phyloP scores from a whole-genome alignment of 2,113 vertebrate genomes.

The Barnardius zonarius region DNA sequence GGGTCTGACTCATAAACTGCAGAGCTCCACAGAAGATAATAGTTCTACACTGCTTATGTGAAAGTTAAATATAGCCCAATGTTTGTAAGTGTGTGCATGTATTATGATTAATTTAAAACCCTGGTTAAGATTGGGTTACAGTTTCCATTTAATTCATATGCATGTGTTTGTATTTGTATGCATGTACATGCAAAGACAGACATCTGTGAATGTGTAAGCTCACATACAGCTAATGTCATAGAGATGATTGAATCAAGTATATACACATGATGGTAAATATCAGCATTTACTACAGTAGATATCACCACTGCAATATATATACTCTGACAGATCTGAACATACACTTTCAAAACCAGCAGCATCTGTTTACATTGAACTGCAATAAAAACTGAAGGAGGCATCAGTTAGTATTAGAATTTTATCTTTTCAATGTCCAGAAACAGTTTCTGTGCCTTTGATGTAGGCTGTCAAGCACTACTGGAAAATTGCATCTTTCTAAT shows the following conservation, averaged over 20 bases:
- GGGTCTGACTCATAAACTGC: slow-evolving; percentile 26
- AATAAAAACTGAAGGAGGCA: slow-evolving; percentile 59
- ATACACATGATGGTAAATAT: neutral
- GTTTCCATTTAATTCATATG: slow-evolving; percentile 36
- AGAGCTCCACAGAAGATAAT: slow-evolving; percentile 38
- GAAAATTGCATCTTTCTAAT: slow-evolving; percentile 60
- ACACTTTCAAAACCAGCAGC: slow-evolving; percentile 27
- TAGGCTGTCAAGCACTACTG: slow-evolving; percentile 58
- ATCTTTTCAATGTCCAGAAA: slow-evolving; percentile 68
- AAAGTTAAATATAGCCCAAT: slow-evolving; percentile 46
- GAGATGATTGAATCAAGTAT: neutral
- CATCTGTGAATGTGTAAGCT: neutral
- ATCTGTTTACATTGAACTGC: slow-evolving; percentile 53
- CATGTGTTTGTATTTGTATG: slow-evolving; percentile 4
- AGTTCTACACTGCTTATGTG: slow-evolving; percentile 6
- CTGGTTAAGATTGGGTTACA: neutral
- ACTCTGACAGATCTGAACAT: neutral
- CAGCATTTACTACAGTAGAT: neutral
- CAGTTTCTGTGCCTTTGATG: slow-evolving; percentile 65
- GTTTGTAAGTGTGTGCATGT: neutral
- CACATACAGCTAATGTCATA: neutral
- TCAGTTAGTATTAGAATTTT: slow-evolving; percentile 65
- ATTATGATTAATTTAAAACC: slow-evolving; percentile 18
- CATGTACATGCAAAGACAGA: neutral
- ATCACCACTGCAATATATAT: neutral